Evolutionary conservation across 2,113 vertebrate species (phyloP), one percentile per base, ranked within the genome.

Genomic region (Oreochromis tanganicae): DNA sequence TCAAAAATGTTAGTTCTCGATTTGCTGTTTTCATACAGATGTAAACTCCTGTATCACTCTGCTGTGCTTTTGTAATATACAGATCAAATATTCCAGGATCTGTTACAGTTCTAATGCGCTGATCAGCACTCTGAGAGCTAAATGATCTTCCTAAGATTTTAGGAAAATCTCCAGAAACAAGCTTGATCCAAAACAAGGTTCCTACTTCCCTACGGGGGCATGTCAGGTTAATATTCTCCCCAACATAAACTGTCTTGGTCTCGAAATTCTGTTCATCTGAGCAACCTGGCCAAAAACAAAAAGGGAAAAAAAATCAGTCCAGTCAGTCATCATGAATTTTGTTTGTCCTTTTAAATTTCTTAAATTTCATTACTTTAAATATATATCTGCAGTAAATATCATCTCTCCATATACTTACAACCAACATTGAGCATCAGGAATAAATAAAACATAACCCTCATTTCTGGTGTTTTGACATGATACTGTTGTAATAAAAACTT

Each of bases 31-130:
- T 81, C 0, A 87, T 1, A 3, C 95, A 95, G n/a, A 57, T 71
- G 43, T 95, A 95, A 85, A 92, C 3, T 11, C 46, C 90, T 41
- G 87, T 8, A 36, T 95, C 93, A 2, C 7, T 91, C 6, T 17
- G 66, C 5, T 0, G 13, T 9, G 3, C 63, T 73, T 46, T 17
- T 73, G 38, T 73, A 73, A 73, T 46, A 1, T 4, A n/a, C 6
- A 95, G 82, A 38, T 38, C 27, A 61, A 93, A 90, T 24, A 0
- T 6, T 80, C 41, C 80, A 0, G 2, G 0, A 2, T 78, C 7
- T 36, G 9, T 7, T 6, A 2, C 19, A 41, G 36, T 21, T 50
- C 16, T 46, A 21, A 94, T 36, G 3, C 6, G 86, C 59, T 2
- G 3, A 41, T 59, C 1, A 0, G 3, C 11, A 8, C 1, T 3